Evolutionary conservation across 2,797 vertebrate species (phyloP).

Genomic region (Lycodopsis pacificus): DNA sequence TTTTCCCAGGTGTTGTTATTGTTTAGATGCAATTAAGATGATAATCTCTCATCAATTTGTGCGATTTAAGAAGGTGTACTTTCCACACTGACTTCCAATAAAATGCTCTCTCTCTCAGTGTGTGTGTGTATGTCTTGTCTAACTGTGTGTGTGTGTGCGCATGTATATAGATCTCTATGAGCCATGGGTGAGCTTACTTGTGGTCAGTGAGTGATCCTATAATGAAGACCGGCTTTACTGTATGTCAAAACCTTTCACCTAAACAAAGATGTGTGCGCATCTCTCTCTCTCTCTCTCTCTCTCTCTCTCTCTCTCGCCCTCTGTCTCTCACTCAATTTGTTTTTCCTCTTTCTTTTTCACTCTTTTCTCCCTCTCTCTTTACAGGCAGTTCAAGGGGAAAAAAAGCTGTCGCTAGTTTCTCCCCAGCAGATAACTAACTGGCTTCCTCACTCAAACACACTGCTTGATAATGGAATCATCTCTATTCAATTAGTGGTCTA

Average conservation of each 20-base stretch:
- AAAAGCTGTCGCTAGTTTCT: constrained; percentile 31
- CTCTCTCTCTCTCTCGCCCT: neutral
- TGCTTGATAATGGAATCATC: constrained; percentile 81
- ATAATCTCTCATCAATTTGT: constrained; percentile 60
- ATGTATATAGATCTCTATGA: constrained; percentile 36
- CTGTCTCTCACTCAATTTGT: neutral
- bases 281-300: neutral
- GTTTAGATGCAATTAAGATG: constrained; percentile 66
- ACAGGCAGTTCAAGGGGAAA: constrained; percentile 4
- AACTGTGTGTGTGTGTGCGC: constrained; percentile 1
- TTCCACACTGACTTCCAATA: neutral
- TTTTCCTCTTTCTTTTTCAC: neutral
- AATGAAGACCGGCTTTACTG: constrained; percentile 56
- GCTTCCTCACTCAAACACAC: constrained; percentile 75
- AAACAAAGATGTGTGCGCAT: neutral
- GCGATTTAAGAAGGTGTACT: constrained; percentile 29
- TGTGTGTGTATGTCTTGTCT: constrained; percentile 17
- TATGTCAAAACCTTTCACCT: constrained; percentile 53
- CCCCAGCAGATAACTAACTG: constrained; percentile 74
- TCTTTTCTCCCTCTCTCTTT: neutral
- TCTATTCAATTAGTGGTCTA: constrained; percentile 78
- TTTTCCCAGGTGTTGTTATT: constrained; percentile 56
- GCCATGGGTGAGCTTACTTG: constrained; percentile 53
- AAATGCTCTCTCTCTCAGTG: neutral
- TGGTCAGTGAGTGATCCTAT: constrained; percentile 66